A percentile compares a stretch with the other conserved stretches of the same genome.
Conservation (phyloP, 2,797 vertebrate genomes). For the Poeciliopsis gracilis region DNA sequence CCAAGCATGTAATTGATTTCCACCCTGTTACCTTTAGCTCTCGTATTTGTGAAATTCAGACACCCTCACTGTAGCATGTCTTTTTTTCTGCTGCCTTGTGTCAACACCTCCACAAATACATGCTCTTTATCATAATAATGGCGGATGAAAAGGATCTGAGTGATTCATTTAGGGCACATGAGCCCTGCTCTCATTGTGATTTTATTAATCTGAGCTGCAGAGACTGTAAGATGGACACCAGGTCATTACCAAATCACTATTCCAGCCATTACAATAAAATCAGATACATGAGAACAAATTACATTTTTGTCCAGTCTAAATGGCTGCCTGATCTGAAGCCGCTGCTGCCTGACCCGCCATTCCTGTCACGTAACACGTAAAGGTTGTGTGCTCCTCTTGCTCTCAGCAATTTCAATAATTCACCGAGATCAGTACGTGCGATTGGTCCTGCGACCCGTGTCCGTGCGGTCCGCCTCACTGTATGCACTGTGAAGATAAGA, state of each 20-base stretch:
- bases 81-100: constrained; percentile 49
- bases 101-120: constrained; percentile 65
- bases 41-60: constrained; percentile 66
- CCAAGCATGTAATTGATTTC: constrained; percentile 85
- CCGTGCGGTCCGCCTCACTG: constrained; percentile 59
- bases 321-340: constrained; percentile 38
- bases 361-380: constrained; percentile 50
- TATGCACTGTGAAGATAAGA: constrained; percentile 72
- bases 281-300: constrained; percentile 64
- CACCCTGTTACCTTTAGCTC: constrained; percentile 75
- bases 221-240: constrained; percentile 37
- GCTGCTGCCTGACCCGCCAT: constrained; percentile 40
- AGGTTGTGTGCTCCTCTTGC: constrained; percentile 57
- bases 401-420: constrained; percentile 78
- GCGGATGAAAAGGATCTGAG: constrained; percentile 54
- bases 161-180: constrained; percentile 53
- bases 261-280: constrained; percentile 57
- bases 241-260: constrained; percentile 53
- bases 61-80: constrained; percentile 37
- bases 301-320: constrained; percentile 52
- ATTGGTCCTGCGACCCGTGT: constrained; percentile 68
- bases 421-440: constrained; percentile 68
- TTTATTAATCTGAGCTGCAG: constrained; percentile 52
- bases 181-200: constrained; percentile 44
- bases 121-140: constrained; percentile 53